A percentile compares a stretch with the other conserved stretches of the same genome.
Evolutionary conservation across 2,888 invertebrate genomes (phyloP).

Genomic region (Platycnemis pennipes): DNA sequence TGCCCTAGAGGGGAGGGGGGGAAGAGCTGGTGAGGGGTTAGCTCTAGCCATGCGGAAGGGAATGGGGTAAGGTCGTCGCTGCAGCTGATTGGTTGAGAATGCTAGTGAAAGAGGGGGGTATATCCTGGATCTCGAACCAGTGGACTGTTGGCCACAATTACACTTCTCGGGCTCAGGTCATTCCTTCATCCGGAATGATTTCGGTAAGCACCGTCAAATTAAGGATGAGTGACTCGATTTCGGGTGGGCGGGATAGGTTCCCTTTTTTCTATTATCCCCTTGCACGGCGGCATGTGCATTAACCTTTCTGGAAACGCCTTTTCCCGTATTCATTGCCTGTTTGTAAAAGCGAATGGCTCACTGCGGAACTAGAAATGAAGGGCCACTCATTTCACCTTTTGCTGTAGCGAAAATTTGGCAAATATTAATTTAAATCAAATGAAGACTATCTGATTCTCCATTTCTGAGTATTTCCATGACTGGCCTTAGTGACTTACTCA

Average conservation of each 20-base stretch:
- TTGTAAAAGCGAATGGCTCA: neutral
- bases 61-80: too few species aligned
- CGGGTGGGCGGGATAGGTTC: neutral
- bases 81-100: neutral
- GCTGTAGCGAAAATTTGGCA: too few species aligned
- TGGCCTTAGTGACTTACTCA: too few species aligned
- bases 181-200: neutral
- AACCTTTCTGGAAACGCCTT: neutral
- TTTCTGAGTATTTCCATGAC: too few species aligned
- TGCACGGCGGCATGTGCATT: neutral
- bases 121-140: neutral
- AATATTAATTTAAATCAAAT: too few species aligned
- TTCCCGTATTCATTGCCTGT: neutral
- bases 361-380: neutral
- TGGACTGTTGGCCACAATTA: constrained; percentile 8
- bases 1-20: too few species aligned
- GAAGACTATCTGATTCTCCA: too few species aligned
- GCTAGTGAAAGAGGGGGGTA: neutral
- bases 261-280: neutral
- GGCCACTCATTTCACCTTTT: too few species aligned
- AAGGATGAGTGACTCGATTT: neutral
- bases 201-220: neutral
- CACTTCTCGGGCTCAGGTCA: neutral
- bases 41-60: neutral
- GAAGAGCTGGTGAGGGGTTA: neutral